Base-by-base conservation (phyloP, 2,888 invertebrate species). In the Clivina fossor region DNA sequence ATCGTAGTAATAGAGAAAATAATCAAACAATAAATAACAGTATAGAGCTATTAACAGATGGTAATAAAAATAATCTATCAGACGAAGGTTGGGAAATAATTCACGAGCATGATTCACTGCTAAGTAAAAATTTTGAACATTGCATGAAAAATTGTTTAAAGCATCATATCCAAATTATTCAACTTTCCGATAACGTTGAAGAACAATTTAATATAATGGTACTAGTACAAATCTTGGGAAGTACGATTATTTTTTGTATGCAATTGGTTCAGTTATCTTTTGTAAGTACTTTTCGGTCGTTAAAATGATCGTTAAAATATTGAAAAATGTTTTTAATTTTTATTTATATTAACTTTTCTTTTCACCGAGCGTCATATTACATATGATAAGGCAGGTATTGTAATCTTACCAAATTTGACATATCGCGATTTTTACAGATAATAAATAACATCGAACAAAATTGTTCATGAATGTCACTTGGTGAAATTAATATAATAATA, bases 171-270 rank as follows among this genome's bases (percentile, higher is more conserved):
- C 33, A 53, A 16, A 53, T 53, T 5, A 53, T 53, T 16, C 44
- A 15, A 2, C 11, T 53, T 8, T 44, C 44, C 2, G 33, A 53
- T 37, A 44, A 53, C 13, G 53, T 53, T 9, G 53, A 53, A 28
- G 37, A 53, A 11, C 53, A 53, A 41, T 53, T 53, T 26, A 53
- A 53, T 35, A 18, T 44, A 7, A 53, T 53, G 53, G 26, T 53
- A 26, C 19, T 53, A n/a, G 53, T 53, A 0, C 53, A 53, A 28
- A 26, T 53, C 7, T 16, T 53, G 9, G 53, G 53, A 13, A 53
- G 53, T 19, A 44, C 53, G 9, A 11, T 53, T 7, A 26, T 53
- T 44, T 53, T 53, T 37, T 53, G 53, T 24, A 18, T 53, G 9
- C 44, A 44, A 8, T 37, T 53, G 7, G 20, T 53, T 16, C 53